A percentile compares a stretch with the other conserved stretches of the same genome.
These are phyloP conservation scores for Limnephilus lunatus DNA, from an alignment of 2,888 invertebrate genomes.

Conservation along the genomic window DNA sequence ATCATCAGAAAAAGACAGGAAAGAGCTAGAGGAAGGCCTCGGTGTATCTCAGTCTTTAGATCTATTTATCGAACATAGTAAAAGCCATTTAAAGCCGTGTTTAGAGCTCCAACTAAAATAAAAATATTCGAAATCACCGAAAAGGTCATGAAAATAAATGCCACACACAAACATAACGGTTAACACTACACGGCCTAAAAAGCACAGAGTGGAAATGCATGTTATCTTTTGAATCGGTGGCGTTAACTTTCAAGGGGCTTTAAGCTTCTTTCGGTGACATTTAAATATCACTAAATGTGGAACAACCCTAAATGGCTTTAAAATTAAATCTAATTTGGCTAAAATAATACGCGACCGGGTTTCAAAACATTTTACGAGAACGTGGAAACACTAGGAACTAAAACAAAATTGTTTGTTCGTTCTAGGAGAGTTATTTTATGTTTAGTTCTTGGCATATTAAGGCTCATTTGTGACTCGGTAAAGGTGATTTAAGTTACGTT, in stretches of 20 bases:
- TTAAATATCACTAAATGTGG: constrained; percentile 3
- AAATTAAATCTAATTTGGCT: constrained; percentile 7
- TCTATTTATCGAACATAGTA: background rate
- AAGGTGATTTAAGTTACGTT: background rate
- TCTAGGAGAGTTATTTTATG: background rate
- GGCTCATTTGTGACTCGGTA: background rate
- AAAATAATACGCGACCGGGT: background rate
- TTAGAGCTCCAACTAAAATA: background rate
- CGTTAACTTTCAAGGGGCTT: background rate
- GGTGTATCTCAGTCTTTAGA: background rate
- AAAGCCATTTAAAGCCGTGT: background rate
- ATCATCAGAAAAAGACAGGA: background rate
- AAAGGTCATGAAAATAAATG: background rate
- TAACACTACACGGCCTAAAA: background rate
- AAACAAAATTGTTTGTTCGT: background rate
- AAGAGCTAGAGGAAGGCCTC: background rate
- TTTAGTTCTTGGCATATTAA: background rate
- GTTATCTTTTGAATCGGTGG: background rate
- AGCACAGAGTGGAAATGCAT: background rate
- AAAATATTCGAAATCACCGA: background rate
- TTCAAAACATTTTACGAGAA: background rate
- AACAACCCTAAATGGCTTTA: constrained; percentile 1
- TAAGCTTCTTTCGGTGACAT: background rate
- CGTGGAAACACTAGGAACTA: background rate
- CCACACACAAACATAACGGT: background rate